Evolutionary conservation across 2,797 vertebrate species (phyloP).

Genomic region (Bryconaethiops microstoma): DNA sequence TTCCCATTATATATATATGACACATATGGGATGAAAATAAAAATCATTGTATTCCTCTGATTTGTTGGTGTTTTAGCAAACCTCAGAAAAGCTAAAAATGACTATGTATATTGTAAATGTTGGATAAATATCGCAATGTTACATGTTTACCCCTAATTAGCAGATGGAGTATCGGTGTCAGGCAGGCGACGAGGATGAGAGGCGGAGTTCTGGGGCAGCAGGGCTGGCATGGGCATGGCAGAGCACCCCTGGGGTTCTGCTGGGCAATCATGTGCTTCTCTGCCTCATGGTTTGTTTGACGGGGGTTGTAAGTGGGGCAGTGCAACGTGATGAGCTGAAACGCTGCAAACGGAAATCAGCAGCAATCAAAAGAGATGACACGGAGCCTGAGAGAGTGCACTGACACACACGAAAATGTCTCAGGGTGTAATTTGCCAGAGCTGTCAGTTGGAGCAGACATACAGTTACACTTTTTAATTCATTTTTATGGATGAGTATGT

Average conservation of each 20-base stretch:
- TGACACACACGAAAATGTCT: constrained; percentile 28
- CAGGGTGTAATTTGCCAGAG: constrained; percentile 11
- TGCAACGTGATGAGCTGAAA: constrained; percentile 55
- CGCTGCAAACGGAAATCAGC: constrained; percentile 55
- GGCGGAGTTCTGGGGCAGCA: constrained; percentile 15
- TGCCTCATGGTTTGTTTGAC: constrained; percentile 56
- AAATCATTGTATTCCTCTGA: no score
- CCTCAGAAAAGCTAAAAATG: not conserved
- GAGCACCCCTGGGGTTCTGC: constrained; percentile 13
- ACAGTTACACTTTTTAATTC: not conserved
- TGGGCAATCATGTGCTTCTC: constrained; percentile 57
- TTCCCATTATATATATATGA: not conserved
- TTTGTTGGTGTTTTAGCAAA: not conserved
- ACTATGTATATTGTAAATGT: not conserved
- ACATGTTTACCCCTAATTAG: constrained; percentile 11
- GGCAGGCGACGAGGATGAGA: constrained; percentile 13
- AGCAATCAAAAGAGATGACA: constrained; percentile 41
- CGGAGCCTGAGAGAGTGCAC: not conserved
- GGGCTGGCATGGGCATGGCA: constrained; percentile 12
- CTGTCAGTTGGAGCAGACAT: not conserved
- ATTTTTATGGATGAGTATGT: not conserved
- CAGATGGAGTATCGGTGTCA: constrained; percentile 27
- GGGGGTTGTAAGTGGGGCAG: constrained; percentile 57
- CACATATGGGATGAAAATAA: no score
- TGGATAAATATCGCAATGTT: not conserved